Percentiles rank a stretch among this genome's conserved stretches.
Evolutionary conservation across 2,113 vertebrate genomes (phyloP).

Genomic region (Perca flavescens): DNA sequence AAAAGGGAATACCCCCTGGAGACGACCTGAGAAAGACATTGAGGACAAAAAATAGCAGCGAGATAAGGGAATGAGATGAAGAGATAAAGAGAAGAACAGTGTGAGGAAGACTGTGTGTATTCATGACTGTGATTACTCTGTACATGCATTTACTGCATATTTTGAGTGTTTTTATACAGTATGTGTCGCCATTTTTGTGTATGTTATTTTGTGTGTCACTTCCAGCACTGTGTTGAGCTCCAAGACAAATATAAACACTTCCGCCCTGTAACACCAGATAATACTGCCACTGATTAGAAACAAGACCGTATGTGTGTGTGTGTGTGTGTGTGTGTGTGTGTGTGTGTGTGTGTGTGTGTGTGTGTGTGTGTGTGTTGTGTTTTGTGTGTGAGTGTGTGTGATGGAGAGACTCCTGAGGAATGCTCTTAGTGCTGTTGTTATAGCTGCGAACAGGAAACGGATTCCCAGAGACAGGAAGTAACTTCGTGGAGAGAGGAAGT

Average conservation of each 20-base stretch:
- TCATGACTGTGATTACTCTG: not conserved
- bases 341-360: constrained; percentile 14
- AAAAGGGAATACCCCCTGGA: not conserved
- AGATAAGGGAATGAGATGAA: not conserved
- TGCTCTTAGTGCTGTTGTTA: constrained; percentile 69
- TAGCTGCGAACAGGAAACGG: constrained; percentile 86
- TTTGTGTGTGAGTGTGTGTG: constrained; percentile 11
- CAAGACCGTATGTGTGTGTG: constrained; percentile 45
- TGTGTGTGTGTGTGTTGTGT: constrained; percentile 11
- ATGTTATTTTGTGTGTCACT: not conserved
- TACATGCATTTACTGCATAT: not conserved
- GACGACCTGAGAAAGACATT: not conserved
- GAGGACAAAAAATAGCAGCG: not conserved
- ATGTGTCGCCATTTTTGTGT: not conserved
- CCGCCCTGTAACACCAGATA: constrained; percentile 59
- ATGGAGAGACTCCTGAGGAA: constrained; percentile 57
- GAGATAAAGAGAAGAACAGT: not conserved
- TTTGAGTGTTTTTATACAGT: not conserved
- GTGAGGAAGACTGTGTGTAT: not conserved
- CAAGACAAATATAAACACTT: constrained; percentile 75
- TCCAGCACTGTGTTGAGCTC: constrained; percentile 41
- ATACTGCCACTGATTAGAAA: constrained; percentile 68
- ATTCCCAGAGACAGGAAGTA: constrained; percentile 83
- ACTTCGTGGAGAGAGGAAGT: constrained; percentile 84
- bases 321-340: constrained; percentile 4